These are phyloP conservation scores for Ascaphus truei DNA, from an alignment of 2,113 vertebrate species.

Conservation along the genomic window DNA sequence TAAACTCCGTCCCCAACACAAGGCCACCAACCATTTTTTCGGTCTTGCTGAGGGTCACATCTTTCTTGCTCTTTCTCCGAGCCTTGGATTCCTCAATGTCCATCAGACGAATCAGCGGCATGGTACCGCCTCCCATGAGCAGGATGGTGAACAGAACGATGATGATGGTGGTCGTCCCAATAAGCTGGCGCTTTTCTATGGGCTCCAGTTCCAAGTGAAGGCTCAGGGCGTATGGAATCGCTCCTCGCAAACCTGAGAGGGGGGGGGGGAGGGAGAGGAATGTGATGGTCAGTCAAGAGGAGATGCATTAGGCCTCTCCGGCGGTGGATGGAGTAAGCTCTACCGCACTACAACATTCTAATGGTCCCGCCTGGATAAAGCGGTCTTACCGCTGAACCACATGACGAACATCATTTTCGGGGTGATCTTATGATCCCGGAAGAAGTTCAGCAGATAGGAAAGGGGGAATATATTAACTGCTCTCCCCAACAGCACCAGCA, in stretches of 20 bases:
- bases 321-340: no score
- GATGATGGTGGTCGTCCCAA: constrained; percentile 95
- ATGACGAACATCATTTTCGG: constrained; percentile 99
- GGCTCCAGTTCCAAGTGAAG: constrained; percentile 82
- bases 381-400: constrained; percentile 97
- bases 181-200: constrained; percentile 92
- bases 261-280: not conserved
- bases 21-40: constrained; percentile 93
- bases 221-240: constrained; percentile 94
- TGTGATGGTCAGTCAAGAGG: not conserved
- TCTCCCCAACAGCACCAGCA: constrained; percentile 88
- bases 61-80: constrained; percentile 82
- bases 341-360: no score
- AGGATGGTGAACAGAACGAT: constrained; percentile 95
- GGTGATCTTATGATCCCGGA: constrained; percentile 97
- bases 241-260: constrained; percentile 80
- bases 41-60: constrained; percentile 94
- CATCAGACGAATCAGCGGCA: constrained; percentile 92
- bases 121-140: constrained; percentile 88
- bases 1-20: no score
- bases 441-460: constrained; percentile 93
- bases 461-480: constrained; percentile 96
- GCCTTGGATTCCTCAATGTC: constrained; percentile 90
- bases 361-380: not conserved
- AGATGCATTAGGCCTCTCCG: no score